Base-by-base conservation (phyloP, 1,140 invertebrate genomes). In the Portunus trituberculatus region DNA sequence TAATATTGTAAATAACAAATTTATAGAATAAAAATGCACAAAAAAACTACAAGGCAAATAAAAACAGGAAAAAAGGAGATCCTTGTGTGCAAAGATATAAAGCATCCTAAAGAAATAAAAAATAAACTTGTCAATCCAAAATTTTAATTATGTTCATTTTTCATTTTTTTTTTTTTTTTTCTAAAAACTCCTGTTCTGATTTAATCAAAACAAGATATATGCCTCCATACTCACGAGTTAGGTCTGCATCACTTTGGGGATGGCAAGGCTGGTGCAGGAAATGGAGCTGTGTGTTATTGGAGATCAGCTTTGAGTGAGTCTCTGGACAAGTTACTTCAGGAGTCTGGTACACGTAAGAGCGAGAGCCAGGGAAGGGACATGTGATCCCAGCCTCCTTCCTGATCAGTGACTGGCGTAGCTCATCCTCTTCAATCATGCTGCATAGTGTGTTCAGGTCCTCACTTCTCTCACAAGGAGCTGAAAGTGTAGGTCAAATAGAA, bases 351-450 rank as follows among this genome's bases (percentile, higher is more conserved):
- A 59, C 88, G 52, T 91, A 95, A n/a, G 94, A 92, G 0, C 91
- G 91, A 6, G 91, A 82, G 32, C 94, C 91, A 32, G 91, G 25
- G 91, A 92, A 95, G 14, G 94, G 94, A 32, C 94, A 95, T 3
- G 59, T 45, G 29, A 59, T 59, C 12, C 12, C 31, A 0, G 20
- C 31, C 25, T 92, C 45, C 31, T 52, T 92, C 91, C 91, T 83
- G 8, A 95, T 45, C n/a, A 89, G 12, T 8, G 83, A 48, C 39
- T 32, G 16, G 25, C 8, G 12, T 20, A 29, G 76, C 20, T 84
- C 39, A 29, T 52, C 39, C 8, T 86, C 52, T 16, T 84, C 83
- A 32, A 91, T 12, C 59, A 67, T 29, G 32, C 88, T 29, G 31
- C 94, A 93, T 0, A 93, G 28, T 14, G 46, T 31, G 32, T 82